These are phyloP conservation scores for Perca schrenkii DNA, from an alignment of 2,113 vertebrate genomes.

Conservation along the genomic window DNA sequence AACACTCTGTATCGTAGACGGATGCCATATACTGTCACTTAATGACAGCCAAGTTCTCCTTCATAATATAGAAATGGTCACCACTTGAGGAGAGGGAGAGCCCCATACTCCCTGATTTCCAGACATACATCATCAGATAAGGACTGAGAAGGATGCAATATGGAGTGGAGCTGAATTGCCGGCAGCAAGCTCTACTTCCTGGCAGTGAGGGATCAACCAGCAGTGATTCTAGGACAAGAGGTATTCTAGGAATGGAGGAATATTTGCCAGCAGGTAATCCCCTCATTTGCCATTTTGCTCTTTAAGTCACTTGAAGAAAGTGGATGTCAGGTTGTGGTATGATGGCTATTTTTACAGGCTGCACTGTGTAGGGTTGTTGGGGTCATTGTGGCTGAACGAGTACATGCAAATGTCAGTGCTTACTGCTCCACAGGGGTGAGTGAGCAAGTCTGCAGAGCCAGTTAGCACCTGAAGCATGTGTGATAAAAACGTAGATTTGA, in stretches of 20 bases:
- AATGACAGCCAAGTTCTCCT: neutral
- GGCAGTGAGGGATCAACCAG: neutral
- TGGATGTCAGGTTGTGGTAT: neutral
- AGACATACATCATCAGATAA: conserved; percentile 1
- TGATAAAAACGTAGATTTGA: neutral
- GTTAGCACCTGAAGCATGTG: conserved; percentile 1
- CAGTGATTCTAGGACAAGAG: neutral
- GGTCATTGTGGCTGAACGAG: conserved; percentile 18
- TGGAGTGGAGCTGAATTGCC: neutral
- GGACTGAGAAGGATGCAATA: neutral
- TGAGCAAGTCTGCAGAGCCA: neutral
- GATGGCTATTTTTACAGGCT: conserved; percentile 19
- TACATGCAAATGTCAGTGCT: conserved; percentile 25
- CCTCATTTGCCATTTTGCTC: conserved; percentile 29
- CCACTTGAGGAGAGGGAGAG: neutral
- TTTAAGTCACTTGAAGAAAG: conserved; percentile 29
- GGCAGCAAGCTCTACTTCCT: neutral
- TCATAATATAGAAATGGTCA: neutral
- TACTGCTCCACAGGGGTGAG: conserved; percentile 2
- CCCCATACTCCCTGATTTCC: neutral
- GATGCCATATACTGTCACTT: neutral
- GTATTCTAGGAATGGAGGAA: neutral
- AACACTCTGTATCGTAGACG: neutral
- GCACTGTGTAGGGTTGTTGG: neutral
- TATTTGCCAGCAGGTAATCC: conserved; percentile 18